Conservation (phyloP, 2,888 invertebrate species). For the Aphodius granarius region DNA sequence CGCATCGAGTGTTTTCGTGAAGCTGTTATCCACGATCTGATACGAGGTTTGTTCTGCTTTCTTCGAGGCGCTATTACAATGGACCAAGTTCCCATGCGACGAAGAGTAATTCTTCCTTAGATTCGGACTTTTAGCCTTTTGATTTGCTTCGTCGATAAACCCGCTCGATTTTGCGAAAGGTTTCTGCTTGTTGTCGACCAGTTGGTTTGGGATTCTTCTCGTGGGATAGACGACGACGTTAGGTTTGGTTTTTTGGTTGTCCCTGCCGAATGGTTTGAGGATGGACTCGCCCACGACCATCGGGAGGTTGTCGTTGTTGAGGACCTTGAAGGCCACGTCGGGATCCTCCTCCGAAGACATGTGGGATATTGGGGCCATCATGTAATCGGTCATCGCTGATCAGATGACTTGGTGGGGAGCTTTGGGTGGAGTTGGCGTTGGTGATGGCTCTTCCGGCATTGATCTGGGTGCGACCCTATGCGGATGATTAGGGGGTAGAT, state of each 20-base stretch:
- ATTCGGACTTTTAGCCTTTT: constrained; percentile 42
- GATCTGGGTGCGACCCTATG: background rate
- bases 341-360: constrained; percentile 44
- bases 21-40: constrained; percentile 55
- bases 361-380: constrained; percentile 30
- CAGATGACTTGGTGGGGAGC: background rate
- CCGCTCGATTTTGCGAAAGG: constrained; percentile 49
- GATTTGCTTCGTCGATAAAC: constrained; percentile 37
- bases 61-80: constrained; percentile 44
- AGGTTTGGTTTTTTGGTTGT: constrained; percentile 52
- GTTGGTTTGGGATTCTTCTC: constrained; percentile 49
- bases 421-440: background rate
- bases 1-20: constrained; percentile 71
- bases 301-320: constrained; percentile 52
- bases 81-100: constrained; percentile 54
- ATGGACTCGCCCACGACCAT: constrained; percentile 48
- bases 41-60: constrained; percentile 46
- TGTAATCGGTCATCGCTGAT: constrained; percentile 25
- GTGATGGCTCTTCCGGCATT: background rate
- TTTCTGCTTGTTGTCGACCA: constrained; percentile 46
- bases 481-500: background rate
- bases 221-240: constrained; percentile 61
- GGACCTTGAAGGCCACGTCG: constrained; percentile 51
- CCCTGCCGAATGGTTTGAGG: constrained; percentile 50
- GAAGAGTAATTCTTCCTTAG: constrained; percentile 50